phyloP scores from a whole-genome alignment of 2,113 vertebrate species.

The Brienomyrus longianalis region DNA sequence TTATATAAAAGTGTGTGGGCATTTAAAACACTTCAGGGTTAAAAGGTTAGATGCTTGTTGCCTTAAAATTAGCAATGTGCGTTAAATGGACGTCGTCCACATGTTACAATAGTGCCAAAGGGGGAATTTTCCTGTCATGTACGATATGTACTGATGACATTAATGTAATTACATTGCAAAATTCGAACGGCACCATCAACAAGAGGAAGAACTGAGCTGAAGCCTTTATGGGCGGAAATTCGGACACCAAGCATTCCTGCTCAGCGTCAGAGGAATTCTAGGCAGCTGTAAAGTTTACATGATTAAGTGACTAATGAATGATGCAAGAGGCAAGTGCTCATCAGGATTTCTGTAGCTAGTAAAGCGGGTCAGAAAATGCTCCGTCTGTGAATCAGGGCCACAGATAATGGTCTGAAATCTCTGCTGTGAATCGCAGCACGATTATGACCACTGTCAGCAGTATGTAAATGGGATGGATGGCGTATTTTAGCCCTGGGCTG shows the following conservation, averaged over 20 bases:
- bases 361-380: background rate
- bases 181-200: background rate
- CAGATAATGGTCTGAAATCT: background rate
- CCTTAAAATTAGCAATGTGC: background rate
- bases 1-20: conserved; percentile 26
- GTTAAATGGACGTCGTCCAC: background rate
- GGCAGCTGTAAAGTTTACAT: background rate
- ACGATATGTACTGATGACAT: background rate
- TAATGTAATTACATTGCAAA: background rate
- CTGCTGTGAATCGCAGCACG: background rate
- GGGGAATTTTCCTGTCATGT: background rate
- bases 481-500: no score
- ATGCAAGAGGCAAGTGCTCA: background rate
- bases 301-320: background rate
- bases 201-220: background rate
- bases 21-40: background rate
- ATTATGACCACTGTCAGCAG: background rate
- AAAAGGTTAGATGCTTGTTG: conserved; percentile 9
- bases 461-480: background rate
- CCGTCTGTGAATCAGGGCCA: background rate
- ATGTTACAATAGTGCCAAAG: background rate
- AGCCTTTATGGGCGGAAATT: background rate
- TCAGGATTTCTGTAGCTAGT: background rate
- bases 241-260: background rate
- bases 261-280: background rate